Percentiles rank a stretch among this genome's conserved stretches.
phyloP scores from a whole-genome alignment of 1,140 invertebrate species.

The Nasonia giraulti region DNA sequence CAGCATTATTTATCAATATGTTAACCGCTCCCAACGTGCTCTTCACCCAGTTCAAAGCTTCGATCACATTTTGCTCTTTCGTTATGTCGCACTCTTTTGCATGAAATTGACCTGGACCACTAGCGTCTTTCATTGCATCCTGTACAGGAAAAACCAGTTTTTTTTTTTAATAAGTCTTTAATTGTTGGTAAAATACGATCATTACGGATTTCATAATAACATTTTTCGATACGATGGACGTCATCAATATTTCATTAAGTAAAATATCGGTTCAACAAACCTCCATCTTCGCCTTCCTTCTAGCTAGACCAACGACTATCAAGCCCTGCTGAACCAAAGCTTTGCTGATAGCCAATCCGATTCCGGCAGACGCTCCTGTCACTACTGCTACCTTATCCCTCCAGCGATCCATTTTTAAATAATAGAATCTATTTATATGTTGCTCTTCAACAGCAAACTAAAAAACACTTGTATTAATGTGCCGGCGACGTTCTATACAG shows the following conservation, averaged over 20 bases:
- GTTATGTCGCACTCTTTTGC: slow-evolving; percentile 77
- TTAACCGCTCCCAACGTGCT: slow-evolving; percentile 77
- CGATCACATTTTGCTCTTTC: slow-evolving; percentile 76
- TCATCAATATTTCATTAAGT: background rate
- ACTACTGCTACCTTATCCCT: slow-evolving; percentile 76
- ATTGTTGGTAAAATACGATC: background rate
- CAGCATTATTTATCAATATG: slow-evolving; percentile 82
- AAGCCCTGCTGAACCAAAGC: slow-evolving; percentile 75
- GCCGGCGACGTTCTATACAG: too few relatives aligned
- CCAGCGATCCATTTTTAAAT: slow-evolving; percentile 76
- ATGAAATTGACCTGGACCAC: slow-evolving; percentile 64
- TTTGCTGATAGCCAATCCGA: slow-evolving; percentile 74
- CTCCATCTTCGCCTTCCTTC: slow-evolving; percentile 15
- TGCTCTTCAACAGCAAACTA: background rate
- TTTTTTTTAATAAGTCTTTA: background rate
- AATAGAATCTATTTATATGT: background rate
- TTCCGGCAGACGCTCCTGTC: slow-evolving; percentile 78
- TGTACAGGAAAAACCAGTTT: slow-evolving; percentile 20
- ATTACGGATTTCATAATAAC: background rate
- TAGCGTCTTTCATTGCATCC: slow-evolving; percentile 47
- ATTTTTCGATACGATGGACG: background rate
- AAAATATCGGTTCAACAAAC: background rate
- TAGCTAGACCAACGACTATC: slow-evolving; percentile 66
- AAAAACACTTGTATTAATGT: too few relatives aligned
- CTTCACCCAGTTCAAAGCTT: slow-evolving; percentile 77